Evolutionary conservation across 1,140 invertebrate genomes (phyloP).

Genomic region (Formica exsecta): DNA sequence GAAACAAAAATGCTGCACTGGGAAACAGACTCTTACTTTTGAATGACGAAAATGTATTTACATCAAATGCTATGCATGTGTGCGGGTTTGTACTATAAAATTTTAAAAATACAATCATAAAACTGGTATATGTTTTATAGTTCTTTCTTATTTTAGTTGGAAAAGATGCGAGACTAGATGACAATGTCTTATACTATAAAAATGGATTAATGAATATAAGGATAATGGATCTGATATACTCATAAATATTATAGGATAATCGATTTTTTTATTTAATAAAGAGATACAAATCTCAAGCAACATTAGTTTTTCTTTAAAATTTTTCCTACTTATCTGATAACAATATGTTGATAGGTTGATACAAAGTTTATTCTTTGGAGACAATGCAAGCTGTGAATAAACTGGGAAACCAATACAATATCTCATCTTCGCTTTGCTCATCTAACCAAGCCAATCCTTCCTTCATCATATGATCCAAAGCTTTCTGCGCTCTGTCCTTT

Average conservation of each 20-base stretch:
- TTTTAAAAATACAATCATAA: background rate
- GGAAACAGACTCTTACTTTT: conserved; percentile 86
- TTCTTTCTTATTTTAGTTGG: conserved; percentile 66
- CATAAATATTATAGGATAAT: conserved; percentile 71
- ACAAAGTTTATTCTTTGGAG: conserved; percentile 79
- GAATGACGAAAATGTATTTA: conserved; percentile 83
- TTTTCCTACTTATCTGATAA: conserved; percentile 34
- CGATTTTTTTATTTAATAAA: conserved; percentile 64
- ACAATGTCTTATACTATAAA: conserved; percentile 60
- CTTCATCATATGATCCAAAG: conserved; percentile 95
- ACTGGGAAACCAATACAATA: conserved; percentile 98
- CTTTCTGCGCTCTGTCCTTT: conserved; percentile 90
- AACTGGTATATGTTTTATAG: background rate
- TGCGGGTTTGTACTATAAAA: conserved; percentile 64
- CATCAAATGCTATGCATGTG: conserved; percentile 77
- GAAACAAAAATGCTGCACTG: conserved; percentile 87
- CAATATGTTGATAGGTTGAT: background rate
- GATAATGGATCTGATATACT: conserved; percentile 10
- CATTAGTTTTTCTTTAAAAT: conserved; percentile 44
- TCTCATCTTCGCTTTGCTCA: conserved; percentile 90
- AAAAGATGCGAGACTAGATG: conserved; percentile 73
- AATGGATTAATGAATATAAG: background rate
- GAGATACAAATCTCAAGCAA: conserved; percentile 68
- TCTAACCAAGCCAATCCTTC: conserved; percentile 98
- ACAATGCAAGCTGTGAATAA: conserved; percentile 93